A percentile compares a stretch with the other conserved stretches of the same genome.
Evolutionary conservation across 2,797 vertebrate genomes (phyloP).

Genomic region (Spea hammondii): DNA sequence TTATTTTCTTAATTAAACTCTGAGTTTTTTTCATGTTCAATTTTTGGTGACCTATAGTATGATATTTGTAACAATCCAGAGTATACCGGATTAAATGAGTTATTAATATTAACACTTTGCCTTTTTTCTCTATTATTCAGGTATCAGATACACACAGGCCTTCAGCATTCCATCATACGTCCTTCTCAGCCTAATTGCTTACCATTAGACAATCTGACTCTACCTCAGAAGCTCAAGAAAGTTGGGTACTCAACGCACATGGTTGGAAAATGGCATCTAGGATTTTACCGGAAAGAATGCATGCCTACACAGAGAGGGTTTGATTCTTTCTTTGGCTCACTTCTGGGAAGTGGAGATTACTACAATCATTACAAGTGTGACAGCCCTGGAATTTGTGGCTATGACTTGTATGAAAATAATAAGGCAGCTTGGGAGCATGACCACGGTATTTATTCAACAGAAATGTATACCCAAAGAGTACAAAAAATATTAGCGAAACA

Average conservation of each 20-base stretch:
- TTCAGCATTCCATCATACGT: constrained; percentile 95
- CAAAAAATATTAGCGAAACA: constrained; percentile 84
- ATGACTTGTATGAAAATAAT: constrained; percentile 91
- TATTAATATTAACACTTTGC: too few species aligned
- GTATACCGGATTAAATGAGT: too few species aligned
- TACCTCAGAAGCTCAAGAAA: constrained; percentile 91
- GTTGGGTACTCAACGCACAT: constrained; percentile 93
- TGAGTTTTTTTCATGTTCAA: too few species aligned
- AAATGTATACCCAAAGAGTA: constrained; percentile 91
- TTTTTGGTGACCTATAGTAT: too few species aligned
- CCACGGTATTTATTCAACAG: constrained; percentile 86
- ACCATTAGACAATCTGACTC: constrained; percentile 86
- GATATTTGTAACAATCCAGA: too few species aligned
- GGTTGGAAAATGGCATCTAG: constrained; percentile 98
- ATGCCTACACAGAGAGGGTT: constrained; percentile 94
- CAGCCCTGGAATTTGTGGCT: constrained; percentile 88
- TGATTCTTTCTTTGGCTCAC: constrained; percentile 91
- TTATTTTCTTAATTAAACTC: too few species aligned
- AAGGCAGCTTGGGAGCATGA: constrained; percentile 91
- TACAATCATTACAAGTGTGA: constrained; percentile 97
- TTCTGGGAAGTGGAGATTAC: constrained; percentile 92
- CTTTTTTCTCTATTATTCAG: constrained; percentile 63
- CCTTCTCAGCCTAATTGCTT: constrained; percentile 93
- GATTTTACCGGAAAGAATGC: constrained; percentile 91
- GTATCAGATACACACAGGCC: constrained; percentile 98